These are phyloP conservation scores for Alauda arvensis DNA, from an alignment of 2,797 vertebrate genomes.

Conservation along the genomic window DNA sequence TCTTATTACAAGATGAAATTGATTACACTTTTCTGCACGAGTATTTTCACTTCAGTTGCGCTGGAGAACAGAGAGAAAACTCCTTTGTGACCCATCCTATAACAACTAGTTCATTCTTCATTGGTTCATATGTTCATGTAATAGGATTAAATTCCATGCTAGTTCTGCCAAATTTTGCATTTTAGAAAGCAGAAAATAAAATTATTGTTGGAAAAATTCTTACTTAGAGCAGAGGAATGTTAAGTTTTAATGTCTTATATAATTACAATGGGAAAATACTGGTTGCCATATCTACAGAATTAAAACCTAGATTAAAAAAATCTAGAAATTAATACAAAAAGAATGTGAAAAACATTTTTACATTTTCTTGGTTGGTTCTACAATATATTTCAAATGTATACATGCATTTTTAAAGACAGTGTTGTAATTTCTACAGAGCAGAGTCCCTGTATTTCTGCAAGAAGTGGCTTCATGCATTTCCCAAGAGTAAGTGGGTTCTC, in stretches of 20 bases:
- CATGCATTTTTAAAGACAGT: neutral
- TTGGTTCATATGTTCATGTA: neutral
- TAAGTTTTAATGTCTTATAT: neutral
- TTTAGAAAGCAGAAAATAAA: neutral
- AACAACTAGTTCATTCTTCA: neutral
- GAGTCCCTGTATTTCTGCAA: slow-evolving; percentile 7
- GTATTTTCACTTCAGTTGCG: slow-evolving; percentile 12
- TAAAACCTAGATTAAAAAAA: neutral
- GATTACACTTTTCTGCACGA: neutral
- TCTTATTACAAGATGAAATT: neutral
- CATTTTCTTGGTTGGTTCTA: slow-evolving; percentile 14
- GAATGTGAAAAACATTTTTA: neutral
- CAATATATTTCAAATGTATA: slow-evolving; percentile 10
- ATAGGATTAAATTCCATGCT: neutral
- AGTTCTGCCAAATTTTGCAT: neutral
- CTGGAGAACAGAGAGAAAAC: neutral
- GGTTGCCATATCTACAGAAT: neutral
- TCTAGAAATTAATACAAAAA: neutral
- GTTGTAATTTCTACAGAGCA: neutral
- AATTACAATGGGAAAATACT: slow-evolving; percentile 16
- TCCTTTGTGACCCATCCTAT: neutral
- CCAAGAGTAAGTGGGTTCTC: neutral
- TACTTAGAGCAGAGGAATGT: slow-evolving; percentile 18
- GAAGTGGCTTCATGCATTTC: slow-evolving; percentile 5
- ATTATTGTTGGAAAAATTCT: neutral